These are phyloP conservation scores for Bombyx huttoni DNA, from an alignment of 2,888 invertebrate species.

Conservation along the genomic window DNA sequence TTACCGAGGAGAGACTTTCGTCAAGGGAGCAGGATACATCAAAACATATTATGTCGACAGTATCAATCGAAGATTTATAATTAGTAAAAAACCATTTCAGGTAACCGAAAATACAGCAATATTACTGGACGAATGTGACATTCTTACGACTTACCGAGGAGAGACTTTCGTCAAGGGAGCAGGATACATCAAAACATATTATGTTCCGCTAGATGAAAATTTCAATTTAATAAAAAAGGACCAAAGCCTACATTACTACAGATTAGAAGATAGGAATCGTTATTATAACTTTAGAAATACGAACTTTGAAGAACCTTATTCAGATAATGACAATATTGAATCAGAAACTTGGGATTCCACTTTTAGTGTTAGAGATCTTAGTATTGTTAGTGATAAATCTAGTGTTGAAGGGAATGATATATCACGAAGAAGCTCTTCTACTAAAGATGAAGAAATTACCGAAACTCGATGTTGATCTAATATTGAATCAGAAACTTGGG, in stretches of 20 bases:
- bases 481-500: conserved; percentile 17
- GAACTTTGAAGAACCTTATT: conserved; percentile 19
- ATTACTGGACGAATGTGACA: conserved; percentile 77
- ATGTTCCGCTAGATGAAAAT: conserved; percentile 76
- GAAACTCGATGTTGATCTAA: conserved; percentile 51
- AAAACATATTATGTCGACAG: conserved; percentile 76
- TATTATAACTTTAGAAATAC: conserved; percentile 30
- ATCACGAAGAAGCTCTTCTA: conserved; percentile 28
- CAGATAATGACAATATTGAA: conserved; percentile 12
- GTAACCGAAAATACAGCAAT: conserved; percentile 81
- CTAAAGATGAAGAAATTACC: conserved; percentile 28
- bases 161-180: conserved; percentile 82
- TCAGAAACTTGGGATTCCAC: conserved; percentile 19
- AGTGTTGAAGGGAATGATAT: conserved; percentile 31
- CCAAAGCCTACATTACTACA: conserved; percentile 34
- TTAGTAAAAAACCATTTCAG: conserved; percentile 26
- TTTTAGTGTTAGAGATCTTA: conserved; percentile 22
- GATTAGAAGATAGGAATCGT: conserved; percentile 26
- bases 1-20: conserved; percentile 78
- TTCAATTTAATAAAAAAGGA: conserved; percentile 63
- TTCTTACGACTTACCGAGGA: conserved; percentile 79
- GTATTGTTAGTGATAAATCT: conserved; percentile 18
- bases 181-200: conserved; percentile 79
- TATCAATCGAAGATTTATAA: background rate
- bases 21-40: conserved; percentile 79